Conservation (phyloP, 2,113 vertebrate genomes). For the Rhinolophus ferrumequinum region DNA sequence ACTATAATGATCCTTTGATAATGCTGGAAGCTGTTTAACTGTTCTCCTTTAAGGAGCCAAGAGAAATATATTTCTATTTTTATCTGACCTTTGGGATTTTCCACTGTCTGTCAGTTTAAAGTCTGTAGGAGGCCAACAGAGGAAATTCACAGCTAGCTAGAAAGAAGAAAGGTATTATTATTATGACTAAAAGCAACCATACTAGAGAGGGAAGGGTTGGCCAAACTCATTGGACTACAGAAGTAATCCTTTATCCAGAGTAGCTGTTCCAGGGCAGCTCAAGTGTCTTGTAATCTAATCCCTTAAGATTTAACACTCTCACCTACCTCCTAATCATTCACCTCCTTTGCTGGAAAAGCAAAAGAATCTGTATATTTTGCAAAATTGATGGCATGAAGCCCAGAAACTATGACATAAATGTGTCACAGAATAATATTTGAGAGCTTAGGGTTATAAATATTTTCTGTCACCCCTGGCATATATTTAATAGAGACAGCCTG, state of each 20-base stretch:
- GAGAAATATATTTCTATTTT: constrained; percentile 71
- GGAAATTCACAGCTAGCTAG: constrained; percentile 63
- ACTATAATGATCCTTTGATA: constrained; percentile 46
- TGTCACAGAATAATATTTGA: constrained; percentile 69
- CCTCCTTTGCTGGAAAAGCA: constrained; percentile 56
- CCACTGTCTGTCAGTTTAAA: constrained; percentile 69
- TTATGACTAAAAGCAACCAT: constrained; percentile 60
- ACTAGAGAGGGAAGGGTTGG: constrained; percentile 20
- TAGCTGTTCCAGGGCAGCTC: constrained; percentile 27
- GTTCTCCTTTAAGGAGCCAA: constrained; percentile 56
- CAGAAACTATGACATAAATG: constrained; percentile 66
- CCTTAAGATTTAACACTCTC: constrained; percentile 66
- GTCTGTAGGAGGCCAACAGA: constrained; percentile 55
- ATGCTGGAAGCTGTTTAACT: constrained; percentile 53
- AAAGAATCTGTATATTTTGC: constrained; percentile 67
- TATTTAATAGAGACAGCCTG: constrained; percentile 66
- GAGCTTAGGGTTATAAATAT: constrained; percentile 63
- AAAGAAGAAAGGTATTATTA: constrained; percentile 50
- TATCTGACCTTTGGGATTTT: constrained; percentile 76
- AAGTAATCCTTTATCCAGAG: constrained; percentile 53
- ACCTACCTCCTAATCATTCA: constrained; percentile 63
- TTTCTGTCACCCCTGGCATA: constrained; percentile 43
- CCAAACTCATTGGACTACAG: constrained; percentile 47
- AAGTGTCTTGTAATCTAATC: constrained; percentile 58
- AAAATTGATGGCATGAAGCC: constrained; percentile 71